A percentile compares a stretch with the other conserved stretches of the same genome.
phyloP scores from a whole-genome alignment of 2,888 invertebrate genomes.

The Cinara cedri region DNA sequence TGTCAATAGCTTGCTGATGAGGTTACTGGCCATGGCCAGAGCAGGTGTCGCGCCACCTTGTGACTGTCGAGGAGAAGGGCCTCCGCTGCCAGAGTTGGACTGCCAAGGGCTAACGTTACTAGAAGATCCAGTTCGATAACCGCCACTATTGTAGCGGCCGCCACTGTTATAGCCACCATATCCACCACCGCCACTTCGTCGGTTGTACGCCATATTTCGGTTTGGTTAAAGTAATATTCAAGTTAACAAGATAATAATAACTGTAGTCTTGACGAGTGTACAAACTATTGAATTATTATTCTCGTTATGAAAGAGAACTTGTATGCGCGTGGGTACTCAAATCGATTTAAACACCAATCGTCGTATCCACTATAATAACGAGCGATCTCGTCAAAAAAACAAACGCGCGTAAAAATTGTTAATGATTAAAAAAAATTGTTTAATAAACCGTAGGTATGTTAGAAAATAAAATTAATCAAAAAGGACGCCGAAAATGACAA shows the following conservation, averaged over 20 bases:
- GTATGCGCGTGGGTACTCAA: neutral
- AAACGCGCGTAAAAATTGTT: too few relatives aligned
- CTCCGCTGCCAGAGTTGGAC: neutral
- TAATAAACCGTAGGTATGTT: too few relatives aligned
- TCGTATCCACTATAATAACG: too few relatives aligned
- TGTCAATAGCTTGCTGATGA: constrained; percentile 32
- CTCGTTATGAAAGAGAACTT: too few relatives aligned
- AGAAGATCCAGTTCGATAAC: constrained; percentile 11
- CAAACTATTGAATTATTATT: too few relatives aligned
- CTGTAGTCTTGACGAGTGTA: too few relatives aligned
- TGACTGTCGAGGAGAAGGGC: constrained; percentile 9
- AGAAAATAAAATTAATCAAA: neutral
- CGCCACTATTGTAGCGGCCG: neutral
- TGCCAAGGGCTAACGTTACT: constrained; percentile 37
- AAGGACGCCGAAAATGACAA: neutral
- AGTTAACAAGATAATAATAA: too few relatives aligned
- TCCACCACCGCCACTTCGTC: constrained; percentile 16
- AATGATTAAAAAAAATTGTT: too few relatives aligned
- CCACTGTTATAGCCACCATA: neutral
- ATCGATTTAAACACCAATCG: neutral
- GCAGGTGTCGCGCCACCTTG: constrained; percentile 25
- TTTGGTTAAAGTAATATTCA: too few relatives aligned
- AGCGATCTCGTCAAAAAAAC: too few relatives aligned
- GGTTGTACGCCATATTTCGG: constrained; percentile 34
- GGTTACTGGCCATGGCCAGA: constrained; percentile 34